phyloP scores from a whole-genome alignment of 2,888 invertebrate genomes.

The Hypselothyrea guttata region DNA sequence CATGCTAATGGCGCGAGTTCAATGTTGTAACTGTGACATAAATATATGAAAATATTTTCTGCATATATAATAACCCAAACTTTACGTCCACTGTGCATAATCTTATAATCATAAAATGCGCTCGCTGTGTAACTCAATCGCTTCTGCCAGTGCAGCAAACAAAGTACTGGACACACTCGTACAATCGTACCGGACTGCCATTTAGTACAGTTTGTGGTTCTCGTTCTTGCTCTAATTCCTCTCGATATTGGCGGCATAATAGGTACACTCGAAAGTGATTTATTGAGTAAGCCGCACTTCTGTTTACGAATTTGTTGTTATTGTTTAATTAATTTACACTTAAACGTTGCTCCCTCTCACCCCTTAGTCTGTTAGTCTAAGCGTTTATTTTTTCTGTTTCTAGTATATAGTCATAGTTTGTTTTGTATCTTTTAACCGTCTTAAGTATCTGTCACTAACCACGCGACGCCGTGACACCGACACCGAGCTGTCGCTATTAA shows the following conservation, averaged over 20 bases:
- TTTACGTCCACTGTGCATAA: slow-evolving; percentile 9
- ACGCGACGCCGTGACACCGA: slow-evolving; percentile 60
- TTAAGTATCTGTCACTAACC: slow-evolving; percentile 49
- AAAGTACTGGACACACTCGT: slow-evolving; percentile 42
- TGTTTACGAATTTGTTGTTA: slow-evolving; percentile 21
- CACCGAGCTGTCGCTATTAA: slow-evolving; percentile 30
- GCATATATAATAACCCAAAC: slow-evolving; percentile 1
- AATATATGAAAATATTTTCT: no score
- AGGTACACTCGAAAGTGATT: neutral
- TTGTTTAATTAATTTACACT: slow-evolving; percentile 26
- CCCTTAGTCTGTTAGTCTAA: slow-evolving; percentile 17
- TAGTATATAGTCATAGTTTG: slow-evolving; percentile 20
- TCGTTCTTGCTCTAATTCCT: neutral
- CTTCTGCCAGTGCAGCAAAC: slow-evolving; percentile 52
- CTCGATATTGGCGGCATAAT: slow-evolving; percentile 3
- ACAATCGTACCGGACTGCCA: slow-evolving; percentile 29
- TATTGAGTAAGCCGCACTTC: slow-evolving; percentile 26
- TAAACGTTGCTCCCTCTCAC: slow-evolving; percentile 13
- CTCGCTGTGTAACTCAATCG: slow-evolving; percentile 31
- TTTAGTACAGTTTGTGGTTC: neutral
- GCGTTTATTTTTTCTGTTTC: slow-evolving; percentile 15
- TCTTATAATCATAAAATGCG: slow-evolving; percentile 16
- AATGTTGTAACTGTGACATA: slow-evolving; percentile 49
- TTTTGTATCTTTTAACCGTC: slow-evolving; percentile 31
- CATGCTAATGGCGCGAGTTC: slow-evolving; percentile 29